Base-by-base conservation (phyloP, 2,888 invertebrate species). In the Ophion ellenae region DNA sequence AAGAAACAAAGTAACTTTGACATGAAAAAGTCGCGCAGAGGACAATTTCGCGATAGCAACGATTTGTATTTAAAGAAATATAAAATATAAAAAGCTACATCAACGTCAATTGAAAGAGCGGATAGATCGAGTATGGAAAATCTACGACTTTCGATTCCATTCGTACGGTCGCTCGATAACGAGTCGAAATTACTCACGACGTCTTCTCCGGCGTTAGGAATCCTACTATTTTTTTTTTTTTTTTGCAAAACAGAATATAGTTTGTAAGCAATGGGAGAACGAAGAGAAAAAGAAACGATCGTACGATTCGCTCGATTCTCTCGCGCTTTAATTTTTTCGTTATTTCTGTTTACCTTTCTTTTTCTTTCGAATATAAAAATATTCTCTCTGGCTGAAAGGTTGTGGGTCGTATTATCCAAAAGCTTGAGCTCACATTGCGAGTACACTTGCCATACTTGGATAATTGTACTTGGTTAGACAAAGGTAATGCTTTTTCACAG, bases 401-500 rank as follows among this genome's bases (percentile, higher is more conserved):
- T 88, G 85, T 87, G 89, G 89, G 87, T 84, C 87, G 86, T 83
- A 69, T 84, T 83, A 76, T 76, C 61, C 73, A 71, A 84, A 86
- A 84, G 83, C 86, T 86, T 86, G 81, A 86, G 78, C 81, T 83
- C 86, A 67, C 63, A 64, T 75, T 67, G 66, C 81, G 61, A 75
- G 86, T 81, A 81, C 70, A 74, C 64, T 81, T 67, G 84, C 61
- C 84, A 47, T 81, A 87, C 40, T 89, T 85, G 82, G 85, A 87
- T 87, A 87, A 88, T 88, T 86, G 69, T 87, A 86, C 83, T 87
- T 71, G 71, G 85, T 86, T 88, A 83, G 86, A 88, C 79, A 86
- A 89, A 90, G 89, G 91, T 93, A 93, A 92, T 92, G 92, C 93
- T 92, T 93, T 91, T 93, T 93, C 92, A 92, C 92, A 93, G 92